Conservation (phyloP, 2,888 invertebrate species). For the Dryobota labecula region DNA sequence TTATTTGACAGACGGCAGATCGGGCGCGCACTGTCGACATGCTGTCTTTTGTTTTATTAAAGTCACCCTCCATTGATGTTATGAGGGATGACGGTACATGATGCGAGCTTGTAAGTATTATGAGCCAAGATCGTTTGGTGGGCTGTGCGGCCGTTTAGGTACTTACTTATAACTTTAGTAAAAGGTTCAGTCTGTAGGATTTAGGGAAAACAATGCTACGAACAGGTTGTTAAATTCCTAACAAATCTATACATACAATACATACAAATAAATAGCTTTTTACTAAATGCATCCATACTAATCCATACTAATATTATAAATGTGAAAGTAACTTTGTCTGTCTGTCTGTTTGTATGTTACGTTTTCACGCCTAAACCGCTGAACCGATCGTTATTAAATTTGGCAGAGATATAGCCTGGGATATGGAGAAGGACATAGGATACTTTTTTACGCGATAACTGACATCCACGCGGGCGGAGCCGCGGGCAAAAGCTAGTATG, state of each 20-base stretch:
- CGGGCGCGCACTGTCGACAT: slow-evolving; percentile 83
- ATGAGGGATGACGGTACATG: slow-evolving; percentile 78
- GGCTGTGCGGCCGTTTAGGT: neutral
- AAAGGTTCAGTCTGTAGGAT: neutral
- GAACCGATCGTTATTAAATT: no score
- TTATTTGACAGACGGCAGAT: slow-evolving; percentile 89
- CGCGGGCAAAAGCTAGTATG: no score
- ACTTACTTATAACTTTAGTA: neutral
- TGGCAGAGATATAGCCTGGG: no score
- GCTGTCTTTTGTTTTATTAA: slow-evolving; percentile 90
- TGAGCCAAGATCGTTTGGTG: slow-evolving; percentile 62
- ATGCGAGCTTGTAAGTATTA: slow-evolving; percentile 72
- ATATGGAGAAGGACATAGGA: no score
- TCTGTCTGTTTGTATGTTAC: no score
- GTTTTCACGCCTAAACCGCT: no score
- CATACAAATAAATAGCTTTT: no score
- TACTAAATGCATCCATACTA: no score
- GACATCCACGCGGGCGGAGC: no score
- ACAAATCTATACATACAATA: neutral
- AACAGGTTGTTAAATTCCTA: neutral
- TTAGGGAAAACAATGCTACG: neutral
- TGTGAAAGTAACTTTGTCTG: no score
- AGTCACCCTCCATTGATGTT: slow-evolving; percentile 79
- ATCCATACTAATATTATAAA: no score
- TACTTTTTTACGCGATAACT: no score